Conservation (phyloP, 2,888 invertebrate genomes). For the Bombylius discolor region DNA sequence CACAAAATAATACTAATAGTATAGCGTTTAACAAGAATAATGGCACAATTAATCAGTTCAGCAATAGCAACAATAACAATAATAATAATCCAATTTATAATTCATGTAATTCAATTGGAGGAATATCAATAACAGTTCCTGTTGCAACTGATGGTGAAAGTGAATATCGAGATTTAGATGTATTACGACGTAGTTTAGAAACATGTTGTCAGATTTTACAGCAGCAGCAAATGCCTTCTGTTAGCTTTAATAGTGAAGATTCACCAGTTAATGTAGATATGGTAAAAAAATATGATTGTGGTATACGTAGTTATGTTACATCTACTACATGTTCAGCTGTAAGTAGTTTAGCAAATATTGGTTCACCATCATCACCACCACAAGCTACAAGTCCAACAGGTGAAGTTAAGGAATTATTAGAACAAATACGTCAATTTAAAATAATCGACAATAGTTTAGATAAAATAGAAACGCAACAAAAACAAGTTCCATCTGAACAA, state of each 20-base stretch:
- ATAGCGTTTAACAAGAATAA: conserved; percentile 21
- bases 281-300: conserved; percentile 24
- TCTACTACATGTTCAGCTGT: conserved; percentile 51
- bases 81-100: conserved; percentile 23
- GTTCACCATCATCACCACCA: conserved; percentile 61
- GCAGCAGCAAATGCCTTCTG: conserved; percentile 21
- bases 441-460: conserved; percentile 38
- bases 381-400: conserved; percentile 68
- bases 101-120: conserved; percentile 27
- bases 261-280: conserved; percentile 21
- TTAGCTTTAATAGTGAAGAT: conserved; percentile 18
- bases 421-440: conserved; percentile 55
- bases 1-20: conserved; percentile 20
- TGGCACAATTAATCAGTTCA: conserved; percentile 23
- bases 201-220: conserved; percentile 32
- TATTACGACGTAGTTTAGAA: conserved; percentile 28
- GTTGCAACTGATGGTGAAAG: conserved; percentile 19
- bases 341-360: conserved; percentile 53
- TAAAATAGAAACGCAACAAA: conserved; percentile 23
- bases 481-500: conserved; percentile 1
- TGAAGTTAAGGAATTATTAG: conserved; percentile 59
- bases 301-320: conserved; percentile 31
- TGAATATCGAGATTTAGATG: conserved; percentile 24
- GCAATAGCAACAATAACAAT: conserved; percentile 14
- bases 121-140: conserved; percentile 27